Evolutionary conservation across 2,888 invertebrate species (phyloP).

Genomic region (Heliconius ismenius): DNA sequence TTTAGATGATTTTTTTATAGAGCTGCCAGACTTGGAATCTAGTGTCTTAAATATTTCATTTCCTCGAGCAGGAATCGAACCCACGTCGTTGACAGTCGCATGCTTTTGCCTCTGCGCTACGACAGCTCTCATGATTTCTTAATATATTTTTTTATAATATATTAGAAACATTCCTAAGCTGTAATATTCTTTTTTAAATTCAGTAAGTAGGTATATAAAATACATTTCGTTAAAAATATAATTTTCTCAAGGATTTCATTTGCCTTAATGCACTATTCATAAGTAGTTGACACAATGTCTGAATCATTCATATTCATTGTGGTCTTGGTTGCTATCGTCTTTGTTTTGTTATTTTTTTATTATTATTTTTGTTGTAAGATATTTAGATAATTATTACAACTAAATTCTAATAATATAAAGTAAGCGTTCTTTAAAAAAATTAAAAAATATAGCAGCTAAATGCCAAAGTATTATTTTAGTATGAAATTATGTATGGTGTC

Average conservation of each 20-base stretch:
- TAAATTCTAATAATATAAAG: background rate
- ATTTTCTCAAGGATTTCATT: conserved; percentile 21
- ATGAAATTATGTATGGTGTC: background rate
- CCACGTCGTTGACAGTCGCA: no score
- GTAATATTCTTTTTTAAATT: background rate
- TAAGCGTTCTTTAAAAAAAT: background rate
- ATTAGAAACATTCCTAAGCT: background rate
- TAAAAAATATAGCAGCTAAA: background rate
- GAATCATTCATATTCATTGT: conserved; percentile 24
- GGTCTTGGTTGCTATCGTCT: conserved; percentile 13
- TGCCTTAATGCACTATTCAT: conserved; percentile 27
- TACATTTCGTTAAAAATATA: background rate
- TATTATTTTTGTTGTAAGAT: background rate
- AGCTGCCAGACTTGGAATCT: no score
- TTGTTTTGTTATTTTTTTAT: conserved; percentile 3
- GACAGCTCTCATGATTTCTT: background rate
- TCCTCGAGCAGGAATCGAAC: no score
- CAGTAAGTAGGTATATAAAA: background rate
- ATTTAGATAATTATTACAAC: background rate
- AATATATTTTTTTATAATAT: background rate
- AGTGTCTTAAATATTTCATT: no score
- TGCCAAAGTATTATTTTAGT: background rate
- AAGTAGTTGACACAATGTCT: conserved; percentile 21
- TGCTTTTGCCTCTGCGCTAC: no score
- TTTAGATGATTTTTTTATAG: no score